Base-by-base conservation (phyloP, 2,113 vertebrate species). In the Gambusia affinis region DNA sequence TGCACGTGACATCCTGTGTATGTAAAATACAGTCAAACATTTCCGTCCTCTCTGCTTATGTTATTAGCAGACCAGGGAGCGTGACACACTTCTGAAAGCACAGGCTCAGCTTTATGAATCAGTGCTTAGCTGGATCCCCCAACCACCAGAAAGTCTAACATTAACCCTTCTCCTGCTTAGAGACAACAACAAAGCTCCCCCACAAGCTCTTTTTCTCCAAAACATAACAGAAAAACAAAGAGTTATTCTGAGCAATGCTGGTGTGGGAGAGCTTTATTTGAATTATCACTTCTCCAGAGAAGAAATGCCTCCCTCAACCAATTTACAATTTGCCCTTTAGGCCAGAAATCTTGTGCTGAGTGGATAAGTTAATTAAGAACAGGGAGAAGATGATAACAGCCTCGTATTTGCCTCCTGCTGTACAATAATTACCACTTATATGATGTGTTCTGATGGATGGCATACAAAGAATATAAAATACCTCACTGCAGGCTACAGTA, bases 291-390 rank as follows among this genome's bases (percentile, higher is more conserved):
- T 83, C 85, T 86, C 87, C 12, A 78, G 85, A 91, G 82, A 64
- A 78, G 64, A 71, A 65, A 51, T 28, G 76, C 70, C 70, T 90
- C 79, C 61, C 79, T 75, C 67, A 82, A 73, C 80, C 87, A 89
- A 88, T 89, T 91, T 85, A 75, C 60, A 87, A 70, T 54, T 24
- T 76, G 75, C 85, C 87, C 87, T 51, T 73, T 76, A 81, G 84
- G 85, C 73, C 80, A 70, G 63, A 85, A 79, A 73, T 85, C 77
- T 78, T 80, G 77, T 84, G 80, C 82, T 80, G 74, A 84, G 82
- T 85, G 81, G 83, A 90, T 90, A 88, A 88, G 82, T 92, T 89
- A 88, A 92, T 92, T 90, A 90, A 82, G 82, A 88, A 84, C 67
- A 86, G 85, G 60, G 70, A 70, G 60, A 39, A 73, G 62, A 75